Percentiles rank a stretch among this genome's conserved stretches.
phyloP scores from a whole-genome alignment of 2,113 vertebrate genomes.

The Canis aureus region DNA sequence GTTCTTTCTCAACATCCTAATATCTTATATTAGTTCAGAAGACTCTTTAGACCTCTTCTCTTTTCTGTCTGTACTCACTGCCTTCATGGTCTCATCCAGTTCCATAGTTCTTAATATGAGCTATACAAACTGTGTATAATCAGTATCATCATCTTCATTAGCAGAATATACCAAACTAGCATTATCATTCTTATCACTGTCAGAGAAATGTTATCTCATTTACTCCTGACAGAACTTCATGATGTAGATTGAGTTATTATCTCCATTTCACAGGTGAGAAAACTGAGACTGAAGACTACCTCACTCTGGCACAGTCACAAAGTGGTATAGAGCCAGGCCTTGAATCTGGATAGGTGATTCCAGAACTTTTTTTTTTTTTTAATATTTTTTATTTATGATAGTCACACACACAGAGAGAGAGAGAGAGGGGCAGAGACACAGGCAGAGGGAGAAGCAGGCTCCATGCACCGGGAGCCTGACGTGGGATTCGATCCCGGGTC shows the following conservation, averaged over 20 bases:
- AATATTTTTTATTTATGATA: not conserved
- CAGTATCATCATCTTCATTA: not conserved
- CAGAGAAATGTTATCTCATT: not conserved
- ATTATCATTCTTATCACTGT: not conserved
- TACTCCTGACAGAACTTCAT: not conserved
- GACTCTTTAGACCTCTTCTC: not conserved
- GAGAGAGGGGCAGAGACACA: no score
- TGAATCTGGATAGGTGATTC: not conserved
- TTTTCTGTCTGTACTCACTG: not conserved
- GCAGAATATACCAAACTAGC: not conserved
- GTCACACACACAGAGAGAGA: not conserved
- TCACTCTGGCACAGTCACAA: not conserved
- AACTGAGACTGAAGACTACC: not conserved
- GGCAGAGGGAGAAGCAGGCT: no score
- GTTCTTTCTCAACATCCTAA: not conserved
- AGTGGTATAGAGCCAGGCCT: not conserved
- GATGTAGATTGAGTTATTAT: not conserved
- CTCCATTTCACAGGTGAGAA: not conserved
- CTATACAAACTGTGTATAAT: not conserved
- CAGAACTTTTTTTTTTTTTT: not conserved
- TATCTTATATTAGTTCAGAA: not conserved
- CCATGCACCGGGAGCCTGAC: no score
- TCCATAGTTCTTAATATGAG: not conserved
- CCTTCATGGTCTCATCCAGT: not conserved
- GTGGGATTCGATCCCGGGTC: no score